These are phyloP conservation scores for Papilio elwesi DNA, from an alignment of 2,888 invertebrate species.

Conservation along the genomic window DNA sequence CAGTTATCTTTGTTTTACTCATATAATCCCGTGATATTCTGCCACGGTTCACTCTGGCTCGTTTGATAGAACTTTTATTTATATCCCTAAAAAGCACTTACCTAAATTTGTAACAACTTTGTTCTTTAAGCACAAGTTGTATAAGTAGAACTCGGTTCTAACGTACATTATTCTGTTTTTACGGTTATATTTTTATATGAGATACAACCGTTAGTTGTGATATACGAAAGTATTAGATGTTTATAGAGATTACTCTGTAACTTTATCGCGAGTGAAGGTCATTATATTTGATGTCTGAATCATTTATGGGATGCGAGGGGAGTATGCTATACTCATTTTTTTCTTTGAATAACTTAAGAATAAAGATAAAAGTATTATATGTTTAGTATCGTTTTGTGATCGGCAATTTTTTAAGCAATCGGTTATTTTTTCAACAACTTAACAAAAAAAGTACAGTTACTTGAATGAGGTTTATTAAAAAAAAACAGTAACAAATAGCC, in stretches of 20 bases:
- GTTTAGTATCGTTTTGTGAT: too few species aligned
- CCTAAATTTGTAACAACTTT: background rate
- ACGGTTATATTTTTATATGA: slow-evolving; percentile 1
- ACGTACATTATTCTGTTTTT: background rate
- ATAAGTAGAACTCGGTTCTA: background rate
- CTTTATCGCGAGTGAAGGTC: background rate
- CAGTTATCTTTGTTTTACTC: too few species aligned
- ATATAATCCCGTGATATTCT: background rate
- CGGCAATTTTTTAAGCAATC: too few species aligned
- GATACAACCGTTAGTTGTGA: slow-evolving; percentile 1
- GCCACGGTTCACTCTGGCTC: background rate
- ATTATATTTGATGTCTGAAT: slow-evolving; percentile 21
- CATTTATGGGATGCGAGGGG: background rate
- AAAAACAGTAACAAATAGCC: too few species aligned
- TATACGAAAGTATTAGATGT: slow-evolving; percentile 19
- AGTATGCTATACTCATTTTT: background rate
- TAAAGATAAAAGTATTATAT: too few species aligned
- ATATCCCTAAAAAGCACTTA: background rate
- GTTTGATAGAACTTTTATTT: slow-evolving; percentile 22
- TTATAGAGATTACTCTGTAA: slow-evolving; percentile 20
- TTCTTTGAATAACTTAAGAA: too few species aligned
- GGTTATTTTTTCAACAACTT: too few species aligned
- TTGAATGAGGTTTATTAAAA: too few species aligned
- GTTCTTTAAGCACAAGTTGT: background rate
- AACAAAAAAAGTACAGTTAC: too few species aligned